Base-by-base conservation (phyloP, 1,140 invertebrate species). In the Anastatus disparis region DNA sequence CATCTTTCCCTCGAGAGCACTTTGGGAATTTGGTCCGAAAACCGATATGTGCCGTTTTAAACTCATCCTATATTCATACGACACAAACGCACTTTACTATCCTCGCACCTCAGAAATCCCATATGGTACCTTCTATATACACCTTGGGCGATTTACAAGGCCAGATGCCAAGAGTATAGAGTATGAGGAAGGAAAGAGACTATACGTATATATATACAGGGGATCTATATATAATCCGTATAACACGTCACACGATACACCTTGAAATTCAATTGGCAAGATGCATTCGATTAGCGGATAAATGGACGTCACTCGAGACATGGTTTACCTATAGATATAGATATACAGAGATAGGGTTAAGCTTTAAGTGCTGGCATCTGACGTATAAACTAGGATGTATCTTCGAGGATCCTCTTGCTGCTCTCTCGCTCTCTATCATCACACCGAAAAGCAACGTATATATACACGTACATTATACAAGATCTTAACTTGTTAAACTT, bases 221-320 rank as follows among this genome's bases (percentile, higher is more conserved):
- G n/a, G n/a, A n/a, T 17, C 1, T 12, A 42, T 3, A 10, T 8
- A 7, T 17, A 10, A n/a, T 24, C 29, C 44, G 22, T 35, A 8
- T 24, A 4, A n/a, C 26, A 20, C 27, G 7, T 44, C 4, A 17
- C 42, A n/a, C n/a, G n/a, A n/a, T n/a, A n/a, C n/a, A n/a, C n/a
- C n/a, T n/a, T n/a, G n/a, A n/a, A 4, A 69, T 61, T 69, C 67
- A 69, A 69, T 69, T 69, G 67, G 46, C 67, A 62, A 62, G 67
- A 29, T 69, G 46, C 67, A 69, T 69, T 61, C 56, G 58, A 69
- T 69, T 62, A 69, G 35, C 58, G 26, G 55, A 52, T 59, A 68
- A 59, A 68, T 68, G 65, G 65, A 68, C 42, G 65, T 52, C 55
- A n/a, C 29, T 50, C 44, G 40, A 40, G 42, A 1, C n/a, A 35